phyloP scores from a whole-genome alignment of 2,797 vertebrate genomes.

The Acridotheres tristis region DNA sequence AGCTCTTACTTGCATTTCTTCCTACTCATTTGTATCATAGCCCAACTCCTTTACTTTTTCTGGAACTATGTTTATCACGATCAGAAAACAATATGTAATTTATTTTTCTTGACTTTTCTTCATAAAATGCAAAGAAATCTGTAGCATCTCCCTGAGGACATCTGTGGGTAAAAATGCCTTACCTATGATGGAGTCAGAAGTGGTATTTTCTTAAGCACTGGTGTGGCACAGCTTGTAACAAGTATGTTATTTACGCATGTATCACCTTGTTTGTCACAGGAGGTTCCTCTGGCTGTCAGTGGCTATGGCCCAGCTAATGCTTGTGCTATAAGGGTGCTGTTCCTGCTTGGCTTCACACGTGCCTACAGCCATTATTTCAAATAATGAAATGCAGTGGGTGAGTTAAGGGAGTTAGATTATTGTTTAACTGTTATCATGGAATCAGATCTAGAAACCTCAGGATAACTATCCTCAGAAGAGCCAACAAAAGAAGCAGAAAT shows the following conservation, averaged over 20 bases:
- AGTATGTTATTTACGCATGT: background rate
- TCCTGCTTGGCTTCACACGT: background rate
- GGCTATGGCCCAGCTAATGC: background rate
- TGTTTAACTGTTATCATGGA: background rate
- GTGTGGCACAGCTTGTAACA: background rate
- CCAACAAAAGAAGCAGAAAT: background rate
- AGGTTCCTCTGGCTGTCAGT: background rate
- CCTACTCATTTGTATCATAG: slow-evolving; percentile 53
- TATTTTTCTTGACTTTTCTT: slow-evolving; percentile 4
- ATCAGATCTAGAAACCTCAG: background rate
- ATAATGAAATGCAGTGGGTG: background rate
- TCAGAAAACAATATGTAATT: background rate
- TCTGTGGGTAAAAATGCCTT: background rate
- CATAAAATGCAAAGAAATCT: background rate
- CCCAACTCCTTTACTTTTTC: background rate
- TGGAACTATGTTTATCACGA: slow-evolving; percentile 18
- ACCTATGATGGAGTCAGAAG: background rate
- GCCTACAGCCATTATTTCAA: background rate
- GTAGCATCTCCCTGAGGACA: background rate
- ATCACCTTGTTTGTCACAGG: background rate
- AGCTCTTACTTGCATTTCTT: slow-evolving; percentile 56
- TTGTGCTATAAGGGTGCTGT: background rate
- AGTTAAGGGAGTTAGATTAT: background rate
- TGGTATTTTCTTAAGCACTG: background rate
- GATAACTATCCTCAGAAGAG: background rate